Evolutionary conservation across 2,113 vertebrate genomes (phyloP).

Genomic region (Onychostruthus taczanowskii): DNA sequence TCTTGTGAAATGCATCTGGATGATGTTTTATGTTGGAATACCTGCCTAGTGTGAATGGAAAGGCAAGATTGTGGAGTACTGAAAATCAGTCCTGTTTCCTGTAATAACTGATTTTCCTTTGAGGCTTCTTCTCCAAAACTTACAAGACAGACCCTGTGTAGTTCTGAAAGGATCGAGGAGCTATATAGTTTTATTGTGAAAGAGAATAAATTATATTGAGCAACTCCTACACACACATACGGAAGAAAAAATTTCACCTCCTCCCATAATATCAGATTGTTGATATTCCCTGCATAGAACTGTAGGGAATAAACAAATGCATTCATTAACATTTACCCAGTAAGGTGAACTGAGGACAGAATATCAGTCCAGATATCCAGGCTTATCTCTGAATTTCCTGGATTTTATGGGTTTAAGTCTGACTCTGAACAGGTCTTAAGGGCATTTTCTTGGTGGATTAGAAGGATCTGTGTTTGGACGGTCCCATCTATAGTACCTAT

Average conservation of each 20-base stretch:
- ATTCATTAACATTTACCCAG: constrained; percentile 65
- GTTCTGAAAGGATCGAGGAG: not conserved
- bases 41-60: not conserved
- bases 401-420: constrained; percentile 66
- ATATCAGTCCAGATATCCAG: constrained; percentile 56
- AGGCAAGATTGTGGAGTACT: not conserved
- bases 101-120: constrained; percentile 30
- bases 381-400: constrained; percentile 69
- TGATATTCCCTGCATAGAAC: constrained; percentile 46
- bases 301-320: constrained; percentile 60
- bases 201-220: constrained; percentile 58
- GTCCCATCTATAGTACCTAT: constrained; percentile 60
- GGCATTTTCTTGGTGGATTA: constrained; percentile 68
- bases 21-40: not conserved
- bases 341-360: constrained; percentile 72
- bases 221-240: constrained; percentile 45
- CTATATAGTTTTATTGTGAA: constrained; percentile 37
- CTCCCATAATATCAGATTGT: constrained; percentile 64
- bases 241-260: constrained; percentile 52
- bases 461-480: constrained; percentile 45
- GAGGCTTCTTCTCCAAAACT: not conserved
- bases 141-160: not conserved
- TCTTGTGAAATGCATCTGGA: not conserved
- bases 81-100: not conserved
- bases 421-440: constrained; percentile 66